A percentile compares a stretch with the other conserved stretches of the same genome.
phyloP scores from a whole-genome alignment of 2,797 vertebrate genomes.

The Clarias fuscus region DNA sequence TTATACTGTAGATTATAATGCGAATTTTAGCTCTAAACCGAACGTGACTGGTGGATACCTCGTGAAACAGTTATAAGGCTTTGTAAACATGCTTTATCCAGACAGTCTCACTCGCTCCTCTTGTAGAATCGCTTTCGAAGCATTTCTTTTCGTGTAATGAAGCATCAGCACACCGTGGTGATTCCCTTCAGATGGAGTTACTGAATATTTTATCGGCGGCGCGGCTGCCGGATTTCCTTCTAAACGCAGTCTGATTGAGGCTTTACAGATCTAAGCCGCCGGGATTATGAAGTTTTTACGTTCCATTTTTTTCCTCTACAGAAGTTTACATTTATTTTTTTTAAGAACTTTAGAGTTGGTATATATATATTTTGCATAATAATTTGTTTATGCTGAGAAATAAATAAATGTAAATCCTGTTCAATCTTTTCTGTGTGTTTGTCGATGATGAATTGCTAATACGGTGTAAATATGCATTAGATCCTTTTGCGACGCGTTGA shows the following conservation, averaged over 20 bases:
- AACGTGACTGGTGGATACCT: neutral
- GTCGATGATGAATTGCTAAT: neutral
- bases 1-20: neutral
- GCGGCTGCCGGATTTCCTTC: neutral
- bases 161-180: neutral
- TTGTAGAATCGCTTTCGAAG: neutral
- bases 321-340: conserved; percentile 24
- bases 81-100: neutral
- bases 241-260: conserved; percentile 1
- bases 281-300: conserved; percentile 10
- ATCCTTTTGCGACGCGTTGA: neutral
- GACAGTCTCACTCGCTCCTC: neutral
- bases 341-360: conserved; percentile 5
- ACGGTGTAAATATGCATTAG: conserved; percentile 16
- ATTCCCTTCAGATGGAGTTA: neutral
- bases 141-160: neutral
- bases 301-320: neutral
- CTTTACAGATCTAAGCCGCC: neutral
- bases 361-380: conserved; percentile 39
- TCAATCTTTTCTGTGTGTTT: neutral
- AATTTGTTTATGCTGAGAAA: conserved; percentile 28
- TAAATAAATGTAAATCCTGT: conserved; percentile 34
- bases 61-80: neutral
- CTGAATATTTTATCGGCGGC: neutral
- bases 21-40: neutral